Evolutionary conservation across 2,888 invertebrate species (phyloP).

Genomic region (Rhagium mordax): DNA sequence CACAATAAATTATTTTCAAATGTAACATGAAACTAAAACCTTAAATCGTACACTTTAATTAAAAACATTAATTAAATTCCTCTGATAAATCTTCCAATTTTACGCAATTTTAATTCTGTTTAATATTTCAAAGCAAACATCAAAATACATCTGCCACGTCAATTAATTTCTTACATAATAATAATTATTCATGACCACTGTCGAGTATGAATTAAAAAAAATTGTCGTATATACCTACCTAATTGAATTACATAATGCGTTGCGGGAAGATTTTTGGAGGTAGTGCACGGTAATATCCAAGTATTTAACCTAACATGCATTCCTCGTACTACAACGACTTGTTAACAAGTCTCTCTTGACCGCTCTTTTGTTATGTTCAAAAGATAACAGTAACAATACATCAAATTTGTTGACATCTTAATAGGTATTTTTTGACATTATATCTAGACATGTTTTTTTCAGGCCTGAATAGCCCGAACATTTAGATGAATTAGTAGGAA

Average conservation of each 20-base stretch:
- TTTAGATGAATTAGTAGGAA: conserved; percentile 47
- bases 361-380: conserved; percentile 35
- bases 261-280: conserved; percentile 4
- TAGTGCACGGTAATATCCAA: conserved; percentile 24
- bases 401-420: conserved; percentile 56
- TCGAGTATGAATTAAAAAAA: background rate
- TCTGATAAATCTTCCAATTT: background rate
- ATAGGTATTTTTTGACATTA: conserved; percentile 56
- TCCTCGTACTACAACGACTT: conserved; percentile 39
- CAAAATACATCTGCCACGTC: background rate
- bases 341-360: conserved; percentile 47
- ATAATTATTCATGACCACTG: background rate
- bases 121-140: background rate
- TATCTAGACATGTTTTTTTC: conserved; percentile 48
- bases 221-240: background rate
- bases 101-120: background rate
- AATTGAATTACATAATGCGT: conserved; percentile 4
- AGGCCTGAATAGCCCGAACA: conserved; percentile 42
- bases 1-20: background rate
- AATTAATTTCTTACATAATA: background rate
- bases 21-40: background rate
- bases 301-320: conserved; percentile 37
- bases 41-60: background rate
- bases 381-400: conserved; percentile 46
- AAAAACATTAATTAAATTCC: background rate